A percentile compares a stretch with the other conserved stretches of the same genome.
These are phyloP conservation scores for Habropoda laboriosa DNA, from an alignment of 1,140 invertebrate species.

Conservation along the genomic window DNA sequence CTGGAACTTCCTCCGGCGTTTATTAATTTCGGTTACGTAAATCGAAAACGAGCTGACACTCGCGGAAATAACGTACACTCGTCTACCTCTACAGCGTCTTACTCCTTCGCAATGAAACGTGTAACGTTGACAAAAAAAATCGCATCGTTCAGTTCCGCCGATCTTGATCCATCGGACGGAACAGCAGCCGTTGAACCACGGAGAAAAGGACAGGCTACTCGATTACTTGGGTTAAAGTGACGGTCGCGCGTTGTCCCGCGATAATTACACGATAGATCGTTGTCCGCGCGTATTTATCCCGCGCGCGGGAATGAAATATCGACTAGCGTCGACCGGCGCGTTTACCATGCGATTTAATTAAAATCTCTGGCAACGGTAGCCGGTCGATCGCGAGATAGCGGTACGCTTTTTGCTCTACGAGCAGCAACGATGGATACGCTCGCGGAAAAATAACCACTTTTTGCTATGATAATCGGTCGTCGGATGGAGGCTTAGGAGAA, in stretches of 20 bases:
- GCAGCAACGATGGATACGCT: not conserved
- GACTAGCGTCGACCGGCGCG: conserved; percentile 9
- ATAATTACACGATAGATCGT: conserved; percentile 21
- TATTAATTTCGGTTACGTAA: conserved; percentile 37
- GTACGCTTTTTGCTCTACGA: not conserved
- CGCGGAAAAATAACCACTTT: not conserved
- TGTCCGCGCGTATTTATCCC: conserved; percentile 11
- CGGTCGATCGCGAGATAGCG: conserved; percentile 21
- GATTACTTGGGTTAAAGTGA: not conserved
- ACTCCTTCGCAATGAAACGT: not conserved
- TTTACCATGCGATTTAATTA: conserved; percentile 40
- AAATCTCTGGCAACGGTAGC: conserved; percentile 31
- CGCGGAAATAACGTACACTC: conserved; percentile 9
- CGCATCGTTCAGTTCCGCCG: too few species aligned
- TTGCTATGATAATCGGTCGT: conserved; percentile 15
- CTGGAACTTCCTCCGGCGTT: conserved; percentile 29
- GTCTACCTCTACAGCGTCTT: too few species aligned
- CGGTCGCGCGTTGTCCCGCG: not conserved
- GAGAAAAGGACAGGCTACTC: not conserved
- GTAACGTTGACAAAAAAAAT: too few species aligned
- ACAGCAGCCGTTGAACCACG: too few species aligned
- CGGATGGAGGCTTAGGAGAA: conserved; percentile 1
- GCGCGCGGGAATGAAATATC: conserved; percentile 17
- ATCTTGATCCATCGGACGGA: not conserved
- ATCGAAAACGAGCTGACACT: conserved; percentile 19